A percentile compares a stretch with the other conserved stretches of the same genome.
Conservation (phyloP, 2,888 invertebrate genomes). For the Pristionchus japonicus region DNA sequence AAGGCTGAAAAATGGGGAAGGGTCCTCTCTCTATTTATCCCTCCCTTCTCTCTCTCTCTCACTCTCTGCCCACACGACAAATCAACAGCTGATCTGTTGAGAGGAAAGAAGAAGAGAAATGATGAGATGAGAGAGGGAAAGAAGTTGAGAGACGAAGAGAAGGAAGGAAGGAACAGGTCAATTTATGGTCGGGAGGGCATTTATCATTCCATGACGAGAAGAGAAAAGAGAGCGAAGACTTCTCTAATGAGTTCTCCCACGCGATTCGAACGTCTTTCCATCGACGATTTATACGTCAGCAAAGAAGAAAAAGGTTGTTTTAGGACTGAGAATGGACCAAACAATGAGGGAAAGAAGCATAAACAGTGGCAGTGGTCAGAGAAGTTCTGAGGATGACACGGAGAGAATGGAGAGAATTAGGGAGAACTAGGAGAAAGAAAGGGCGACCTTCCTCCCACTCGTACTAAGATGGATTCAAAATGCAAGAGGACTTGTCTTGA, state of each 20-base stretch:
- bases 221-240: not conserved
- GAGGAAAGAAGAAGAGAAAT: slow-evolving; percentile 27
- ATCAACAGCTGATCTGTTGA: slow-evolving; percentile 35
- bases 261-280: not conserved
- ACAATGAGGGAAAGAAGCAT: not conserved
- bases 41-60: not conserved
- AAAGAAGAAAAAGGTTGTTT: not conserved
- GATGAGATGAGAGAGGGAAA: not conserved
- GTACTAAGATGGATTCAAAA: not conserved
- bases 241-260: not conserved
- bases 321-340: not conserved
- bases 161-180: slow-evolving; percentile 10
- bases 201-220: slow-evolving; percentile 8
- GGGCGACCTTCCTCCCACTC: not conserved
- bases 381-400: not conserved
- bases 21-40: not conserved
- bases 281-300: not conserved
- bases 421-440: not conserved
- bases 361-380: not conserved
- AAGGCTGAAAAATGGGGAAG: not conserved
- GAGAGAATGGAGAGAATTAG: not conserved
- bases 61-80: slow-evolving; percentile 6
- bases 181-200: not conserved
- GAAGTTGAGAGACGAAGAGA: not conserved
- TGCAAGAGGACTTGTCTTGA: not conserved